Base-by-base conservation (phyloP, 1,140 invertebrate genomes). In the Saccostrea cuccullata region DNA sequence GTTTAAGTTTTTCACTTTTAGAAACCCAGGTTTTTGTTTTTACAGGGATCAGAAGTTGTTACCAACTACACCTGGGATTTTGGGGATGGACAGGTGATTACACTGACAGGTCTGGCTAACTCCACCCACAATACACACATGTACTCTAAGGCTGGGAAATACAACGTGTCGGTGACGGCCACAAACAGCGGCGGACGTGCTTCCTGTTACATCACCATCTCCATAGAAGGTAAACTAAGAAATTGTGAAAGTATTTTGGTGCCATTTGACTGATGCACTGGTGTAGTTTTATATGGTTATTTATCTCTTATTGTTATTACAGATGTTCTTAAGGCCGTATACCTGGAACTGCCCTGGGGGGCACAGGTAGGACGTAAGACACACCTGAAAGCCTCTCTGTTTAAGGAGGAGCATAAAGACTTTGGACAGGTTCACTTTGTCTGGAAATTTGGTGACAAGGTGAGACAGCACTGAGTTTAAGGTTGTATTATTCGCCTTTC, bases 391-490 rank as follows among this genome's bases (percentile, higher is more conserved):
- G 88, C 85, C 3, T 88, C 84, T 26, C 30, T 86, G 55, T 85
- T 85, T 8, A 58, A 86, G 26, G 60, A 55, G 12, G 36, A 88
- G 30, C 26, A 47, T 11, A 86, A 60, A 47, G 64, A 89, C n/a
- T 86, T 89, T 88, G 90, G 89, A 30, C 84, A 87, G 20, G 85
- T 90, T 13, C 90, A 91, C 85, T 92, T 87, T 86, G 88, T 90
- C 11, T 92, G 91, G 91, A 70, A 82, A 40, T 92, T 91, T 91
- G 90, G 85, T 11, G 88, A 90, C 55, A 85, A 89, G 60, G 88
- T 90, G 83, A 58, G 55, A 20, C 11, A 17, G 13, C 17, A 13
- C 58, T 3, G 36, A 47, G 1, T 15, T 8, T 47, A 47, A 5
- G 47, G 5, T 3, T 47, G 6, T 9, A 47, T 47, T 0, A 47